Evolutionary conservation across 2,888 invertebrate genomes (phyloP).

Genomic region (Rhagonycha fulva): DNA sequence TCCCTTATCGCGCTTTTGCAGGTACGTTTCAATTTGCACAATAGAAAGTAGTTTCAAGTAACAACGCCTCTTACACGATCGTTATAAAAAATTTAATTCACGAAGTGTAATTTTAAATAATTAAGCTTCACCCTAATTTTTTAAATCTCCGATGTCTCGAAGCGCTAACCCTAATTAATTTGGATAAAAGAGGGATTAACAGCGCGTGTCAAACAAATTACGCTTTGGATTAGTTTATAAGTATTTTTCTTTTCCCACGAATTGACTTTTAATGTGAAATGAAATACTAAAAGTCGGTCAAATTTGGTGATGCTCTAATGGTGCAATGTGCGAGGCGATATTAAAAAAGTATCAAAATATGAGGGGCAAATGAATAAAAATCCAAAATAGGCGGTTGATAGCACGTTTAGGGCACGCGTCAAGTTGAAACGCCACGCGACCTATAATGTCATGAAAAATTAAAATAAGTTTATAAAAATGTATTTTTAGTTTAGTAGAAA

Average conservation of each 20-base stretch:
- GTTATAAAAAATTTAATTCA: neutral
- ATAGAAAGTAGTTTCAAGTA: constrained; percentile 25
- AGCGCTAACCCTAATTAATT: constrained; percentile 46
- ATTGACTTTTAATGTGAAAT: constrained; percentile 22
- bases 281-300: neutral
- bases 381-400: constrained; percentile 39
- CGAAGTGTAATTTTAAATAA: neutral
- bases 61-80: neutral
- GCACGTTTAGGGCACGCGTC: constrained; percentile 35
- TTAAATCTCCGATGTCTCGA: constrained; percentile 11
- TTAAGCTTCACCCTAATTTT: constrained; percentile 4
- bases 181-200: constrained; percentile 46
- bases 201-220: constrained; percentile 51
- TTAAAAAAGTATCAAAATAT: constrained; percentile 11
- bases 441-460: constrained; percentile 31
- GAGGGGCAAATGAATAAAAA: constrained; percentile 40
- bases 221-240: constrained; percentile 32
- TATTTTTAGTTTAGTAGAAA: neutral
- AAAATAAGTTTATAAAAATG: neutral
- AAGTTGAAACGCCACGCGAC: constrained; percentile 25
- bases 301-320: neutral
- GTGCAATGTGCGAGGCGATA: neutral
- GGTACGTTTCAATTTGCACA: constrained; percentile 29
- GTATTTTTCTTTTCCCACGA: constrained; percentile 32
- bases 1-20: constrained; percentile 34